Base-by-base conservation (phyloP, 2,113 vertebrate species). In the Siphamia tubifer region DNA sequence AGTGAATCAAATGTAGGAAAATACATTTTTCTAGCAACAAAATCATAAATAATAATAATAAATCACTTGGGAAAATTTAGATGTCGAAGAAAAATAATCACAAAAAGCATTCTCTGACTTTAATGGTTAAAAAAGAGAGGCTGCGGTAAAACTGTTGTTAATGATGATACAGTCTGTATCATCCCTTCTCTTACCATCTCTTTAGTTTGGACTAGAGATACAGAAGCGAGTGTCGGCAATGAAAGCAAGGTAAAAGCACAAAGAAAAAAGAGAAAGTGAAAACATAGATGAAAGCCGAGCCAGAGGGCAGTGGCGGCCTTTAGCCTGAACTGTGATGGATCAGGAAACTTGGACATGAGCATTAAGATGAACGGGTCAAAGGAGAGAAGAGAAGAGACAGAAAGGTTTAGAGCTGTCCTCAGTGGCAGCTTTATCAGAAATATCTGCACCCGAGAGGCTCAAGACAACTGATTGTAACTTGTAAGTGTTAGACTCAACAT, bases 301-400 rank as follows among this genome's bases (percentile, higher is more conserved):
- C 53, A 66, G 54, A 79, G 74, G 79, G 49, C 12, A 64, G 58
- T 13, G 7, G n/a, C 68, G 64, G 70, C 79, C 77, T 85, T 81
- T 82, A 65, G 15, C 6, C n/a, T 44, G 51, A 68, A 64, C 16
- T 43, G 62, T 27, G 73, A 74, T 65, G 64, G 68, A 77, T 75
- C 62, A 68, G 44, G 53, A 32, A 28, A 45, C 31, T 53, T 8
- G 35, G 30, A 57, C 55, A 42, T 6, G 8, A 34, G 24, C 48
- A 36, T 45, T 53, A 48, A 66, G 57, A 48, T 44, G 54, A 64
- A 15, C 52, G 21, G 68, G 43, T 58, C 31, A 48, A 11, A 55
- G n/a, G 16, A 6, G 36, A 25, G 53, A 25, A 20, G 44, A 35
- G 8, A 47, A 27, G 54, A 8, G 24, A 11, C 16, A 13, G 11